These are phyloP conservation scores for Leucophenga varia DNA, from an alignment of 1,140 invertebrate genomes.

Conservation along the genomic window DNA sequence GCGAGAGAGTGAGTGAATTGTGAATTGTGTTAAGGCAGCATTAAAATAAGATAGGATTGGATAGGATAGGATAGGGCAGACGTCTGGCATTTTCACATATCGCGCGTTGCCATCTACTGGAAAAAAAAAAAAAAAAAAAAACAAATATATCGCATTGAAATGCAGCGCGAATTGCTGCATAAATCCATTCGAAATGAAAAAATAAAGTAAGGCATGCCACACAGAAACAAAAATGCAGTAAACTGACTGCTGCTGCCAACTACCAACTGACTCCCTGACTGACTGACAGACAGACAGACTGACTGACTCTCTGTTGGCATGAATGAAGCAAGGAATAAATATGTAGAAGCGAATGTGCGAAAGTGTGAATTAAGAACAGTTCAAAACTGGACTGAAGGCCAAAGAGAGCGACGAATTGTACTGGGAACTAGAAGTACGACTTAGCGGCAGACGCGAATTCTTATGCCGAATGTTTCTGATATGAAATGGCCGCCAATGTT, in stretches of 20 bases:
- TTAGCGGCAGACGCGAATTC: constrained; percentile 1
- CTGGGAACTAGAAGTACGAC: background rate
- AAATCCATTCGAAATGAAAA: constrained; percentile 47
- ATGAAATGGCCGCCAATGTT: constrained; percentile 9
- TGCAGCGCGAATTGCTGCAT: constrained; percentile 47
- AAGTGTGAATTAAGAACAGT: too few relatives aligned
- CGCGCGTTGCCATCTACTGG: constrained; percentile 6
- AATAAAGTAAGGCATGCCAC: constrained; percentile 6
- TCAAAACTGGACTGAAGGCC: constrained; percentile 14
- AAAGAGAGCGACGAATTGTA: background rate
- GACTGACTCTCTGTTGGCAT: constrained; percentile 5
- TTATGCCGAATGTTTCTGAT: too few relatives aligned
- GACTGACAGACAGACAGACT: constrained; percentile 11
- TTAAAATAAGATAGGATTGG: too few relatives aligned
- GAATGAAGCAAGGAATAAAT: too few relatives aligned
- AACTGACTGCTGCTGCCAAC: too few relatives aligned
- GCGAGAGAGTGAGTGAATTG: too few relatives aligned
- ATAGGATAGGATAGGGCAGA: too few relatives aligned
- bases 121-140: constrained; percentile 40
- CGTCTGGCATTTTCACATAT: too few relatives aligned
- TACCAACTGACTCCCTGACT: constrained; percentile 7
- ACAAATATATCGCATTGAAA: too few relatives aligned
- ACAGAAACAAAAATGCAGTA: too few relatives aligned
- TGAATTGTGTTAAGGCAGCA: too few relatives aligned
- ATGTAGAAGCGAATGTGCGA: too few relatives aligned